A percentile compares a stretch with the other conserved stretches of the same genome.
phyloP scores from a whole-genome alignment of 2,113 vertebrate species.

The Rhineura floridana region DNA sequence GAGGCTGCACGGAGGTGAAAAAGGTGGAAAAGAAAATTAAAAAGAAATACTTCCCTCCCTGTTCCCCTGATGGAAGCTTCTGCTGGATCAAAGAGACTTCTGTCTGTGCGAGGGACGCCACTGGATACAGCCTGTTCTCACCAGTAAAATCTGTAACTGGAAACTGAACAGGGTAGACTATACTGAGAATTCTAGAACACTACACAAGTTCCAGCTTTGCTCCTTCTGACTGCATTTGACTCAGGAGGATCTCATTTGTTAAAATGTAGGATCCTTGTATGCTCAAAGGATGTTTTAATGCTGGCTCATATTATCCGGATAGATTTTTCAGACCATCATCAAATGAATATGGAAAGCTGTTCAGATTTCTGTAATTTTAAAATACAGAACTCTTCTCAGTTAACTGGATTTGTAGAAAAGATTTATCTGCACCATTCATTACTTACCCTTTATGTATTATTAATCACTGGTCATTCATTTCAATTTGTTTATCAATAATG shows the following conservation, averaged over 20 bases:
- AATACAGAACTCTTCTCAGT: conserved; percentile 15
- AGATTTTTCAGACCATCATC: neutral
- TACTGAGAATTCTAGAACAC: neutral
- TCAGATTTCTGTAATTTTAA: neutral
- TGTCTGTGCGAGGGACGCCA: too few relatives aligned
- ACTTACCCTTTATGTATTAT: conserved; percentile 30
- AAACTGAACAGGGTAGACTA: too few relatives aligned
- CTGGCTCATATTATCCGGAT: conserved; percentile 20
- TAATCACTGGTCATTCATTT: conserved; percentile 17
- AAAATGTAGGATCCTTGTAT: neutral
- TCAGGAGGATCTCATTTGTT: conserved; percentile 10
- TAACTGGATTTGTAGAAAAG: neutral
- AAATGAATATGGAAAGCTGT: neutral
- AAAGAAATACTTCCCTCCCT: too few relatives aligned
- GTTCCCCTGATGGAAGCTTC: too few relatives aligned
- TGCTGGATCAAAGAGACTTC: too few relatives aligned
- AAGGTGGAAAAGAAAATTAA: too few relatives aligned
- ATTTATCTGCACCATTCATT: conserved; percentile 1
- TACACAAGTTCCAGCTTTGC: neutral
- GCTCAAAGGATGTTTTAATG: neutral
- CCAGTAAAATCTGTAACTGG: too few relatives aligned
- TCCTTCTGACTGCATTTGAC: neutral
- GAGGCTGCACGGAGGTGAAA: too few relatives aligned
- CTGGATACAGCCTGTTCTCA: neutral
- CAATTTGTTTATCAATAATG: conserved; percentile 31